phyloP scores from a whole-genome alignment of 2,888 invertebrate species.

The Bombylius major region DNA sequence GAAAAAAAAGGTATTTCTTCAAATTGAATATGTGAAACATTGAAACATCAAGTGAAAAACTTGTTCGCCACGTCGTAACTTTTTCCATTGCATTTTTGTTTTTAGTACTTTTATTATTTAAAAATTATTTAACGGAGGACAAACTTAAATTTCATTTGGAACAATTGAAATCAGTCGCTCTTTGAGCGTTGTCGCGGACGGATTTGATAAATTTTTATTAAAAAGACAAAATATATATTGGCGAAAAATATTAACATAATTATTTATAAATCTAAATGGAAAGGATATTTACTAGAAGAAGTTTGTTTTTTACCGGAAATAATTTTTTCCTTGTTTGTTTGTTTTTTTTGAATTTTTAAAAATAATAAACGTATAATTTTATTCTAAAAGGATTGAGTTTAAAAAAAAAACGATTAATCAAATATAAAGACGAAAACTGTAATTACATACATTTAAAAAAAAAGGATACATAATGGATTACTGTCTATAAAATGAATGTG shows the following conservation, averaged over 20 bases:
- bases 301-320: too few relatives aligned
- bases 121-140: not conserved
- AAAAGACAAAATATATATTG: too few relatives aligned
- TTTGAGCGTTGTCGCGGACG: slow-evolving; percentile 7
- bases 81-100: not conserved
- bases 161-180: slow-evolving; percentile 4
- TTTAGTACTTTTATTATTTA: not conserved
- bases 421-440: too few relatives aligned
- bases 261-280: not conserved
- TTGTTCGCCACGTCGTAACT: slow-evolving; percentile 2
- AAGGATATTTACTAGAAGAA: too few relatives aligned
- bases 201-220: not conserved
- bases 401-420: too few relatives aligned
- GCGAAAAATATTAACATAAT: not conserved
- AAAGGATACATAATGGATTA: too few relatives aligned
- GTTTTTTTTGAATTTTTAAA: not conserved
- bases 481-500: too few relatives aligned
- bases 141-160: not conserved
- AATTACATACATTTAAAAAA: too few relatives aligned
- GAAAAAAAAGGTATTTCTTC: too few relatives aligned
- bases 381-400: too few relatives aligned
- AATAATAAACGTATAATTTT: not conserved
- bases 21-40: too few relatives aligned
- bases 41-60: not conserved
- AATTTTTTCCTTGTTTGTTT: not conserved